These are phyloP conservation scores for Drosophila tripunctata DNA, from an alignment of 2,888 invertebrate species.

Conservation along the genomic window DNA sequence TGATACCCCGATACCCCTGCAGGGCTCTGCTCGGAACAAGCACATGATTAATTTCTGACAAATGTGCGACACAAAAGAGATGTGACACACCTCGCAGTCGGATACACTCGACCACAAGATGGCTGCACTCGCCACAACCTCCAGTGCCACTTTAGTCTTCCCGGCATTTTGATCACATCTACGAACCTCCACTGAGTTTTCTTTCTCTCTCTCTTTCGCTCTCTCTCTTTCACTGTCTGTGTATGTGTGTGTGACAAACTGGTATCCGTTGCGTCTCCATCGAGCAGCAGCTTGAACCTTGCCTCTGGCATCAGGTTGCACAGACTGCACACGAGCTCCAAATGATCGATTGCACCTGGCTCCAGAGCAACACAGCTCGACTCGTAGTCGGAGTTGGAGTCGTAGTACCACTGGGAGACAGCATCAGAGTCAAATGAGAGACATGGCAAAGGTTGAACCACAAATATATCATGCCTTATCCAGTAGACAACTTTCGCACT, in stretches of 20 bases:
- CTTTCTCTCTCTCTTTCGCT: not conserved
- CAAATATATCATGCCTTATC: slow-evolving; percentile 67
- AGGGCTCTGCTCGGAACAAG: no score
- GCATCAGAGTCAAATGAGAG: slow-evolving; percentile 4
- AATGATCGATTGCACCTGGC: slow-evolving; percentile 69
- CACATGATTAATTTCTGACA: slow-evolving; percentile 84
- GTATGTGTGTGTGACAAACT: slow-evolving; percentile 48
- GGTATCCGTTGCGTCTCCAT: slow-evolving; percentile 48
- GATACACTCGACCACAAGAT: slow-evolving; percentile 56
- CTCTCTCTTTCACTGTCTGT: not conserved
- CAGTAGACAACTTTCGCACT: slow-evolving; percentile 65
- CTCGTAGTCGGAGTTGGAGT: not conserved
- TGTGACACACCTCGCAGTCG: slow-evolving; percentile 83
- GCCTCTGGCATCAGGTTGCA: slow-evolving; percentile 73
- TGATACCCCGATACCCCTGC: slow-evolving; percentile 13
- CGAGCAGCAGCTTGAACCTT: slow-evolving; percentile 47
- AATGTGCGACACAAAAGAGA: slow-evolving; percentile 83
- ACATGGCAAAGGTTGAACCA: slow-evolving; percentile 42
- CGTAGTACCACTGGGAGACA: not conserved
- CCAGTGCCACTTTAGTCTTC: slow-evolving; percentile 8
- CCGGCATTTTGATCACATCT: slow-evolving; percentile 54
- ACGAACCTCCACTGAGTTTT: slow-evolving; percentile 23
- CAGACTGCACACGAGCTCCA: slow-evolving; percentile 69
- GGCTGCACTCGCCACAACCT: slow-evolving; percentile 47
- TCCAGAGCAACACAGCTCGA: slow-evolving; percentile 4